Conservation (phyloP, 2,113 vertebrate genomes). For the Rhodinocichla rosea region DNA sequence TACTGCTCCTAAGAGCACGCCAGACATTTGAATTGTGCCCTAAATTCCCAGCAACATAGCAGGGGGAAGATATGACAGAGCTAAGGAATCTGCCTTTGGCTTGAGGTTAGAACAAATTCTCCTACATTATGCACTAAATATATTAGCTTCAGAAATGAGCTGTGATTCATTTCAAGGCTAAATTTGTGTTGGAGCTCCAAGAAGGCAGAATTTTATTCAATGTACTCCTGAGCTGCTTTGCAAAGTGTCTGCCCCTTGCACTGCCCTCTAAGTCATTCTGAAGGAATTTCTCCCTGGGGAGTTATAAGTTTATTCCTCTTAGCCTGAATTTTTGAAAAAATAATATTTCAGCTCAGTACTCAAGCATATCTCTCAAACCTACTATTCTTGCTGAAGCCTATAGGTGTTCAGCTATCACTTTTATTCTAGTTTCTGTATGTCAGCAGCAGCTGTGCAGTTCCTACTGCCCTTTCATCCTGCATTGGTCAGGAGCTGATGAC, state of each 20-base stretch:
- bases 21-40: background rate
- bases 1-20: background rate
- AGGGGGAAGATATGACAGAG: background rate
- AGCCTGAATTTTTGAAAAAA: background rate
- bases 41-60: background rate
- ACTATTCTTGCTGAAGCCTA: background rate
- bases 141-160: background rate
- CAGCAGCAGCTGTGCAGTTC: background rate
- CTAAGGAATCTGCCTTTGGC: background rate
- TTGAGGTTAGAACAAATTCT: background rate
- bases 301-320: background rate
- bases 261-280: background rate
- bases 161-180: background rate
- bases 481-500: background rate
- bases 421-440: background rate
- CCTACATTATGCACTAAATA: background rate
- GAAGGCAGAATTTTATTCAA: background rate
- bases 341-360: background rate
- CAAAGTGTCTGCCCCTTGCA: background rate
- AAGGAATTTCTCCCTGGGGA: background rate
- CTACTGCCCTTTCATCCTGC: background rate
- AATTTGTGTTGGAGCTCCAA: background rate
- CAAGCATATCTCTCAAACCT: background rate
- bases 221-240: background rate
- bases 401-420: background rate